Evolutionary conservation across 2,797 vertebrate genomes (phyloP), one percentile per base, ranked within the genome.

Genomic region (Enteromius unitaeniatus): DNA sequence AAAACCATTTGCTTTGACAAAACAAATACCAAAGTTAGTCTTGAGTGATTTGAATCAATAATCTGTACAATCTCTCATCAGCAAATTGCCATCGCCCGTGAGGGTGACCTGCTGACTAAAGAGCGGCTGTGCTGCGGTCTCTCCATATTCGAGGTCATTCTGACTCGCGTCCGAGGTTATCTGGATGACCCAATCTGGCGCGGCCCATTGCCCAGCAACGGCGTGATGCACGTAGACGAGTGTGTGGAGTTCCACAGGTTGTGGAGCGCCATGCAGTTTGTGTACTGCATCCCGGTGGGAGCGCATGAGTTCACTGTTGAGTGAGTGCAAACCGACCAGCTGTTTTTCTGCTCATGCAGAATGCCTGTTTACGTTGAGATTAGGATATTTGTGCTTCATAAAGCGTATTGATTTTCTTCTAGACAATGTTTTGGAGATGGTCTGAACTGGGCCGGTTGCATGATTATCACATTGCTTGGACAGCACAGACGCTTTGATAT

Each of bases 231-330:
- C 0, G 97, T 99, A 91, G 98, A 99, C 0, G 98, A 99, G 90
- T 99, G 98, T 0, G 97, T 99, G 88, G 98, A 99, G 91, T 99
- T 99, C 88, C 98, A 99, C 88, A 94, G 98, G 1, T 96, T 99
- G 37, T 99, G 98, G 98, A 99, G 98, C 0, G 98, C 98, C n/a
- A 99, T 99, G 98, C 98, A 99, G 93, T 99, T 99, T 0, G 98
- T 99, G 9, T 99, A 99, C 93, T 99, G 98, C 93, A 99, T 99
- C 92, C 98, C 98, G 0, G 98, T 99, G 87, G 98, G 98, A 79
- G 94, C 97, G 0, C 97, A 99, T 0, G 98, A 99, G 92, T 99
- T 99, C 93, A 99, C 98, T 0, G 97, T 99, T 79, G 98, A 99
- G 98, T 99, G 93, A 90, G 98, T 96, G 26, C 4, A 14, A 15